Evolutionary conservation across 1,140 invertebrate genomes (phyloP).

Genomic region (Coelopa frigida): DNA sequence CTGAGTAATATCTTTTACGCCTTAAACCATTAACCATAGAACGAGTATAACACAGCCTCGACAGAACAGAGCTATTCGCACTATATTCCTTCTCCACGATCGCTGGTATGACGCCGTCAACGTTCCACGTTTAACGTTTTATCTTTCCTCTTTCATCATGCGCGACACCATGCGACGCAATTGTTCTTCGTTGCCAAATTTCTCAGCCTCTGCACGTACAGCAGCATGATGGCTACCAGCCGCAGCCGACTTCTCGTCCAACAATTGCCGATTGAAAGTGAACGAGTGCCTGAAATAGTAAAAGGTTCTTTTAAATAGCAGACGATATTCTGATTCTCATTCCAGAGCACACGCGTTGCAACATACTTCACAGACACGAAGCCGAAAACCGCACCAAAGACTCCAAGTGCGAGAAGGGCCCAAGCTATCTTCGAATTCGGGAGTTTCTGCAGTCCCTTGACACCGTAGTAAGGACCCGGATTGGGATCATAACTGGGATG

Average conservation of each 20-base stretch:
- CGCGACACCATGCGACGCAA: conserved; percentile 38
- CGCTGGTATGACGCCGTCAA: too few relatives aligned
- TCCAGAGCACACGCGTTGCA: neutral
- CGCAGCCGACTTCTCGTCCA: conserved; percentile 45
- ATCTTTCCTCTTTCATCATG: conserved; percentile 17
- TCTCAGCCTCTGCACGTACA: conserved; percentile 45
- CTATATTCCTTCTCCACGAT: too few relatives aligned
- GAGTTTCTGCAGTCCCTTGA: conserved; percentile 50
- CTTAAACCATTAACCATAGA: too few relatives aligned
- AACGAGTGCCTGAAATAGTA: conserved; percentile 46
- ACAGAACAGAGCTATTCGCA: too few relatives aligned
- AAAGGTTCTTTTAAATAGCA: neutral
- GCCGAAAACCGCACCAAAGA: conserved; percentile 50
- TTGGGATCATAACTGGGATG: conserved; percentile 33
- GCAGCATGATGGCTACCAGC: conserved; percentile 46
- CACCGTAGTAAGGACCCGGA: conserved; percentile 51
- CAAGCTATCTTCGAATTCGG: conserved; percentile 52
- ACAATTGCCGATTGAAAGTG: conserved; percentile 39
- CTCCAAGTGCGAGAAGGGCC: conserved; percentile 47
- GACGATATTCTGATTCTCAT: neutral
- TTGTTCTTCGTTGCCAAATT: conserved; percentile 49
- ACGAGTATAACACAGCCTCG: too few relatives aligned
- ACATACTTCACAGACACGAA: conserved; percentile 51
- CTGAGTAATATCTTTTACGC: too few relatives aligned
- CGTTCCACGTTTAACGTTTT: too few relatives aligned